Evolutionary conservation across 2,888 invertebrate species (phyloP).

Genomic region (Ochlodes sylvanus): DNA sequence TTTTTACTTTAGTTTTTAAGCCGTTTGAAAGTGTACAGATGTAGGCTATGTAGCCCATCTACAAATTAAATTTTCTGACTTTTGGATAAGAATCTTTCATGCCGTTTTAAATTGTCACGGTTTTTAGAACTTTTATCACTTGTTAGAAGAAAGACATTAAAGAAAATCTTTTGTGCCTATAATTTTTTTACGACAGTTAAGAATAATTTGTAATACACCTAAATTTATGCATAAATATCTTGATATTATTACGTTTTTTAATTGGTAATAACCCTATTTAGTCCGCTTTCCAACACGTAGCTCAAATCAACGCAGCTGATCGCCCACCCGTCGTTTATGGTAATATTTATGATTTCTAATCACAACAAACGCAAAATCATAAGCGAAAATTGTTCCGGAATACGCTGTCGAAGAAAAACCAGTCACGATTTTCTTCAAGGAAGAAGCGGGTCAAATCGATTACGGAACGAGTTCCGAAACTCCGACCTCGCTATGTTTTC

Average conservation of each 20-base stretch:
- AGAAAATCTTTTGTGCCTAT: too few relatives aligned
- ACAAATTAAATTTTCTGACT: too few relatives aligned
- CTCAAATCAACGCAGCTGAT: not conserved
- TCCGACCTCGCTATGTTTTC: constrained; percentile 11
- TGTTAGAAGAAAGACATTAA: too few relatives aligned
- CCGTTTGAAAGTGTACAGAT: too few relatives aligned
- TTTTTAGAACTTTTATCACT: too few relatives aligned
- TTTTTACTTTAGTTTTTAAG: too few relatives aligned
- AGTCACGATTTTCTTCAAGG: constrained; percentile 24
- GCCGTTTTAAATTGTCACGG: too few relatives aligned
- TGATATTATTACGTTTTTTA: not conserved
- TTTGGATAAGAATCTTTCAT: too few relatives aligned
- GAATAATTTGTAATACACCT: too few relatives aligned
- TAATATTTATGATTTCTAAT: constrained; percentile 20
- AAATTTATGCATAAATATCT: too few relatives aligned
- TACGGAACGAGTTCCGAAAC: constrained; percentile 19
- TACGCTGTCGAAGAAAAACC: constrained; percentile 1
- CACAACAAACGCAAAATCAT: constrained; percentile 8
- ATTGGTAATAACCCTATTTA: not conserved
- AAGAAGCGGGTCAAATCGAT: constrained; percentile 33
- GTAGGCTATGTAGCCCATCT: too few relatives aligned
- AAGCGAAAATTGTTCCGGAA: constrained; percentile 1
- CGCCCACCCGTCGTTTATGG: constrained; percentile 5
- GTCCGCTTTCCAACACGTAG: not conserved
- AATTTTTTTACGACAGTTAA: too few relatives aligned